These are phyloP conservation scores for Notodonta ziczac DNA, from an alignment of 2,888 invertebrate genomes.

Conservation along the genomic window DNA sequence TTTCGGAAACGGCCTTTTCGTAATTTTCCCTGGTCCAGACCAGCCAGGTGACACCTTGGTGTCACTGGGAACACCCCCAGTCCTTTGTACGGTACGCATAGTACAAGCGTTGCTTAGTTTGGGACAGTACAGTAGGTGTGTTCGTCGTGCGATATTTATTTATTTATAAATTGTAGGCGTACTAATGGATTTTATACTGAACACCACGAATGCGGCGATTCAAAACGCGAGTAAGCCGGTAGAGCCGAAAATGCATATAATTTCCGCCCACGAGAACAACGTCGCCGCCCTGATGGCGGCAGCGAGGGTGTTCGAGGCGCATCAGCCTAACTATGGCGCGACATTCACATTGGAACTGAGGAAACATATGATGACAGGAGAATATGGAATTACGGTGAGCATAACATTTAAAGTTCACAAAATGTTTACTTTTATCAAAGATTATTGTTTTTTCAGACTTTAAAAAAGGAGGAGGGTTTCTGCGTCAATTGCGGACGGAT, in stretches of 20 bases:
- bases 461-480: too few relatives aligned
- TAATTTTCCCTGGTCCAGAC: too few relatives aligned
- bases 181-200: constrained; percentile 77
- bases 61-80: too few relatives aligned
- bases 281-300: constrained; percentile 85
- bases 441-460: too few relatives aligned
- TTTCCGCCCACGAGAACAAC: constrained; percentile 87
- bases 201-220: constrained; percentile 58
- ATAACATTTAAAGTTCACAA: not conserved
- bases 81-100: too few relatives aligned
- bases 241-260: constrained; percentile 74
- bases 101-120: too few relatives aligned
- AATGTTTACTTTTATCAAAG: not conserved
- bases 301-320: constrained; percentile 80
- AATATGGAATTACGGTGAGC: constrained; percentile 77
- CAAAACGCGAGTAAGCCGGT: constrained; percentile 67
- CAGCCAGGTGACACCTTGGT: too few relatives aligned
- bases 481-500: too few relatives aligned
- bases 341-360: constrained; percentile 83
- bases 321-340: constrained; percentile 84
- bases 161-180: constrained; percentile 59
- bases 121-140: too few relatives aligned
- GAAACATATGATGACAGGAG: constrained; percentile 43
- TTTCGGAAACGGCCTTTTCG: too few relatives aligned
- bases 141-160: not conserved